Base-by-base conservation (phyloP, 2,797 vertebrate species). In the Peromyscus nudipes region DNA sequence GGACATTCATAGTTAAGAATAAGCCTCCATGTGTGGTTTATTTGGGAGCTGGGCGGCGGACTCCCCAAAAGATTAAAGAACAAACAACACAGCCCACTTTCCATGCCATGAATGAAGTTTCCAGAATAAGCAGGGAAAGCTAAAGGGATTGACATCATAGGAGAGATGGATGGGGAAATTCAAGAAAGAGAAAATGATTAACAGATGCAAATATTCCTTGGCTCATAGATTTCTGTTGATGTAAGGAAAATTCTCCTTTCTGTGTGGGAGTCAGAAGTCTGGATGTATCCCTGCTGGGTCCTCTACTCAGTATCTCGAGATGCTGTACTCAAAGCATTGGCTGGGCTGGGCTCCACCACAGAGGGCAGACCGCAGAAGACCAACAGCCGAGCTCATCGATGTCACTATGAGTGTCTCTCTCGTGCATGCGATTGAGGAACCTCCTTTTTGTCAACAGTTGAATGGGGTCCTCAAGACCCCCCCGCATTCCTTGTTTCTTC, bases 311-410 rank as follows among this genome's bases (percentile, higher is more conserved):
- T 11, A 21, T 2, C 49, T 84, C 69, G 16, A 6, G 10, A 23
- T 0, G 6, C 69, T 55, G n/a, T 6, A 4, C 1, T 29, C 46
- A n/a, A 21, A 23, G 67, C 12, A n/a, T 4, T 81, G n/a, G 60
- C 21, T 16, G 16, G 21, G 29, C 40, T 49, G 6, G 82, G 60
- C 31, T 65, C 40, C 17, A 31, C 8, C 80, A 40, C 80, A 82
- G 55, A 60, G n/a, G 57, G n/a, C 6, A 4, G 25, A 40, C 7
- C 0, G 4, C 1, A 5, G 27, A 13, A 65, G 60, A 65, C 1
- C 82, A 43, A 21, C 29, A 17, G 16, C 62, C 37, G 23, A 65
- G 62, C 46, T 46, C n/a, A 4, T 19, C 43, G 27, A 49, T 6
- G 9, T 21, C n/a, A 14, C 4, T 16, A 6, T 81, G 16, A 14